Evolutionary conservation across 2,797 vertebrate species (phyloP).

Genomic region (Tapirus indicus): DNA sequence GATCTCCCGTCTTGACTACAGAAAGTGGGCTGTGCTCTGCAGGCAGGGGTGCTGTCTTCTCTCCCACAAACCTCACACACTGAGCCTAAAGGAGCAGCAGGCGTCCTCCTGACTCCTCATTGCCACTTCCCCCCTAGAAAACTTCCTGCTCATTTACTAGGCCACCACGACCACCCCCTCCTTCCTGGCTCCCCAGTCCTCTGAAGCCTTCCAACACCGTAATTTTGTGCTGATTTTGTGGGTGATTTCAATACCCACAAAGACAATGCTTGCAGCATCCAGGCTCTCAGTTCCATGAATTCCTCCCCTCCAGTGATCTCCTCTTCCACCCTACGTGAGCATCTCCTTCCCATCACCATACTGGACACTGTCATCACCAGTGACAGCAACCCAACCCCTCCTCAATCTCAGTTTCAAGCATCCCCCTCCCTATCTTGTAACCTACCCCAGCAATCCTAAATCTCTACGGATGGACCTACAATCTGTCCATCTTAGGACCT

Average conservation of each 20-base stretch:
- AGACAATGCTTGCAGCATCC: fast-evolving
- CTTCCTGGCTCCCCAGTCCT: not conserved
- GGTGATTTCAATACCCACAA: not conserved
- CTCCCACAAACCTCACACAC: not conserved
- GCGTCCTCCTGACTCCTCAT: not conserved
- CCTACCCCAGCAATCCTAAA: not conserved
- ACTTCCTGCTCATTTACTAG: fast-evolving
- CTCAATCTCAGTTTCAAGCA: not conserved
- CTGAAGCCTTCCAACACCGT: not conserved
- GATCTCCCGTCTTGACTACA: fast-evolving
- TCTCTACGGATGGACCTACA: fast-evolving
- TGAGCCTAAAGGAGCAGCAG: too few relatives aligned
- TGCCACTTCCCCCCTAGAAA: fast-evolving
- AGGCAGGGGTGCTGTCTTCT: not conserved
- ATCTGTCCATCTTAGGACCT: not conserved
- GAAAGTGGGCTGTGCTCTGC: not conserved
- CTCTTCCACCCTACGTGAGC: not conserved
- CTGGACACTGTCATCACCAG: too few relatives aligned
- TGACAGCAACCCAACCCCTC: not conserved
- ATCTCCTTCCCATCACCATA: not conserved
- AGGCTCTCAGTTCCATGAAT: not conserved
- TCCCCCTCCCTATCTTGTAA: fast-evolving
- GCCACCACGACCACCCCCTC: fast-evolving
- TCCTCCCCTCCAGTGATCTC: not conserved
- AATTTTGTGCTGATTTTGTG: too few relatives aligned